phyloP scores from a whole-genome alignment of 2,113 vertebrate species.

The Mus musculus region GRCm39 chr1:160578001-160578500 shows the following conservation, averaged over 20 bases:
- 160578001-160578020: conserved; percentile 63
- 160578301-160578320: too few relatives aligned
- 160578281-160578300: too few relatives aligned
- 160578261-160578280: too few relatives aligned
- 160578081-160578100: not conserved
- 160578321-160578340: not conserved
- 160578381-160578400: not conserved
- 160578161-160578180: conserved; percentile 26
- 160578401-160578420: not conserved
- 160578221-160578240: conserved; percentile 10
- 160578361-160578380: too few relatives aligned
- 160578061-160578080: conserved; percentile 45
- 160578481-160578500: too few relatives aligned
- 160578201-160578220: not conserved
- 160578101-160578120: conserved; percentile 27
- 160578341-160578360: not conserved
- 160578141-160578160: conserved; percentile 31
- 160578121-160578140: not conserved
- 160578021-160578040: conserved; percentile 59
- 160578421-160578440: not conserved
- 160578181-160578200: conserved; percentile 40
- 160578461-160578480: not conserved
- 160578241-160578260: conserved; percentile 42
- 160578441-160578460: not conserved
- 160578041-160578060: conserved; percentile 56